Base-by-base conservation (phyloP, 2,888 invertebrate genomes). In the Xanthia togata region DNA sequence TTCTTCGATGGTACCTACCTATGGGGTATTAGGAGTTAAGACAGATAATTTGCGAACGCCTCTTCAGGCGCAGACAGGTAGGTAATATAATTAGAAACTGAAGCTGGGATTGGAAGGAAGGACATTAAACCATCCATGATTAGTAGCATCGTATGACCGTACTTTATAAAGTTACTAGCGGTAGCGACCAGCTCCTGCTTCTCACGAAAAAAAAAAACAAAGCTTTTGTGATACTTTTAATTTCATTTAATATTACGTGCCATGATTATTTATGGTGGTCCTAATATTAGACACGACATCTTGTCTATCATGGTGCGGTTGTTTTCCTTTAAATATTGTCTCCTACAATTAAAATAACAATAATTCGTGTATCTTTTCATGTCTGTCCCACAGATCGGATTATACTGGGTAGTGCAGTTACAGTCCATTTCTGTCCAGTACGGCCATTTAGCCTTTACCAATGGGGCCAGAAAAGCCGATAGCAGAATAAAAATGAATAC, bases 331-430 rank as follows among this genome's bases (percentile, higher is more conserved):
- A 93, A 75, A 59, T 84, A 92, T 0, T 50, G 17, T 9, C 84
- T 81, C 38, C 87, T 84, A 71, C 93, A 94, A 2, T 80, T 35
- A 57, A 76, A 90, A 20, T 85, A 90, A 72, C 93, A 94, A 1
- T 55, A 31, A 75, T 94, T 93, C 31, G 41, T 85, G 79, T 92
- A 94, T 35, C 90, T 72, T 1, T 44, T 79, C 73, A 68, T 64
- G 72, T 93, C 91, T 0, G 89, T 83, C 4, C 83, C 92, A 71
- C 93, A 93, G 0, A 92, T 83, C 0, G 93, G 93, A 64, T 91
- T 81, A 70, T 94, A 93, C 59, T 93, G 86, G 0, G 75, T 12
- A 0, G 93, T 92, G 77, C 93, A 94, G 0, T 1, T 2, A 71
- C 93, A 93, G 6, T 87, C 74, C 17, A 75, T 2, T 64, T 84